Percentiles rank a stretch among this genome's conserved stretches.
phyloP scores from a whole-genome alignment of 35 echinoderm and acorn worm species.

The Diadema setosum region DNA sequence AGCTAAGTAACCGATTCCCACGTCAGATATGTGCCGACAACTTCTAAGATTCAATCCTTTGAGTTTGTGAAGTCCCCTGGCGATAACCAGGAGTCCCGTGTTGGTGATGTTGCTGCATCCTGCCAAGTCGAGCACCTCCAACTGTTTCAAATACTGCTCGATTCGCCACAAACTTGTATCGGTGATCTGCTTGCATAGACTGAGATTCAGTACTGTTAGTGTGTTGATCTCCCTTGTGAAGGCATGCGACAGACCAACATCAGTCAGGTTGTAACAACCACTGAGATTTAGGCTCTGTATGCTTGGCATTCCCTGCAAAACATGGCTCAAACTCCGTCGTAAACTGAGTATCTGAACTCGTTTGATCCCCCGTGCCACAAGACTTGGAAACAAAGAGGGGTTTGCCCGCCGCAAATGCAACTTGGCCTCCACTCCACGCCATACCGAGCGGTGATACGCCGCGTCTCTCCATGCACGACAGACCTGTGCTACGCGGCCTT shows the following conservation, averaged over 20 bases:
- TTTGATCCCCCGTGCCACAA: conserved; percentile 78
- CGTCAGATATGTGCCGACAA: conserved; percentile 90
- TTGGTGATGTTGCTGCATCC: conserved; percentile 98
- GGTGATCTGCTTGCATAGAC: conserved; percentile 98
- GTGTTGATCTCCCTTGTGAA: conserved; percentile 79
- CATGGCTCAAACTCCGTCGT: conserved; percentile 87
- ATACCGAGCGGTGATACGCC: conserved; percentile 94
- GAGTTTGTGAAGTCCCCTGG: conserved; percentile 79
- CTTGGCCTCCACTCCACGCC: conserved; percentile 98
- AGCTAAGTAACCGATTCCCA: conserved; percentile 79
- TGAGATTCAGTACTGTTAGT: conserved; percentile 92
- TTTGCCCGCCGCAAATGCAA: conserved; percentile 85
- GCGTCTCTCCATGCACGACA: conserved; percentile 94
- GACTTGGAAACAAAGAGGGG: conserved; percentile 95
- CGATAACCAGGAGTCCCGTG: conserved; percentile 86
- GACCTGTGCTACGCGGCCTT: conserved; percentile 91
- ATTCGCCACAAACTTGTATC: conserved; percentile 91
- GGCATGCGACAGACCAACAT: conserved; percentile 86
- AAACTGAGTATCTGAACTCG: conserved; percentile 98
- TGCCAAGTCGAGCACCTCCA: conserved; percentile 84
- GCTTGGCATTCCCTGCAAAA: conserved; percentile 94
- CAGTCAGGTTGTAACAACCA: conserved; percentile 98
- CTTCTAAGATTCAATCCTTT: conserved; percentile 93
- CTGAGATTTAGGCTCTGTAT: conserved; percentile 98
- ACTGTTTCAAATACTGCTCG: conserved; percentile 83